These are phyloP conservation scores for Marisa cornuarietis DNA, from an alignment of 1,140 invertebrate species.

Conservation along the genomic window DNA sequence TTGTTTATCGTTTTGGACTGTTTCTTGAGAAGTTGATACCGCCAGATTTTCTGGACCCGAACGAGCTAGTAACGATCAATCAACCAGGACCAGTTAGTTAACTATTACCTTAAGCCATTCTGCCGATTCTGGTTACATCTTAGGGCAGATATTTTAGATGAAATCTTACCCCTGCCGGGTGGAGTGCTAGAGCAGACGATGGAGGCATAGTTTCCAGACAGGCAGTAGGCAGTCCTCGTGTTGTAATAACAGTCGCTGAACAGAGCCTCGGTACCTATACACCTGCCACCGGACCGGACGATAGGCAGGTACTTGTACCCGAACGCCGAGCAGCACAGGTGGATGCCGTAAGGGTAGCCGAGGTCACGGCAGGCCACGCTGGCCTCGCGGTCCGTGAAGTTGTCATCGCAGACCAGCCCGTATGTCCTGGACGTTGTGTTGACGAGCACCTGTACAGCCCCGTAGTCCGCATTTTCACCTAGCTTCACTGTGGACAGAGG, in stretches of 20 bases:
- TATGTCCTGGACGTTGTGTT: constrained; percentile 31
- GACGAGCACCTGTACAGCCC: constrained; percentile 35
- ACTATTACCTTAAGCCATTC: too few species aligned
- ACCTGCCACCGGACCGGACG: constrained; percentile 29
- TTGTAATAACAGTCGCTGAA: constrained; percentile 35
- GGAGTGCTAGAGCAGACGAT: constrained; percentile 42
- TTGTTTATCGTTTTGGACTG: too few species aligned
- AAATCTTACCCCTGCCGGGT: neutral
- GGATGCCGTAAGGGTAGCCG: constrained; percentile 42
- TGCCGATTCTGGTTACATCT: too few species aligned
- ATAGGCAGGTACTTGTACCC: constrained; percentile 17
- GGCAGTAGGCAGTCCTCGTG: constrained; percentile 35
- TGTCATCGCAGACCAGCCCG: constrained; percentile 42
- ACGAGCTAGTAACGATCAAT: too few species aligned
- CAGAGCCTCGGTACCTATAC: constrained; percentile 36
- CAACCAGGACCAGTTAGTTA: too few species aligned
- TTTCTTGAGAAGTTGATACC: too few species aligned
- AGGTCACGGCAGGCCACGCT: constrained; percentile 44
- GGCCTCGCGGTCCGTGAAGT: constrained; percentile 40
- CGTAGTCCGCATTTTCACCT: constrained; percentile 36
- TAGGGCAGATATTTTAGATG: too few species aligned
- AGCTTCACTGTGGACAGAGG: constrained; percentile 30
- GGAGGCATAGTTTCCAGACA: constrained; percentile 39
- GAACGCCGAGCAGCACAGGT: constrained; percentile 47
- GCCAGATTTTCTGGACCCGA: too few species aligned